phyloP scores from a whole-genome alignment of 2,113 vertebrate genomes.

The Trematocara unimaculatum region DNA sequence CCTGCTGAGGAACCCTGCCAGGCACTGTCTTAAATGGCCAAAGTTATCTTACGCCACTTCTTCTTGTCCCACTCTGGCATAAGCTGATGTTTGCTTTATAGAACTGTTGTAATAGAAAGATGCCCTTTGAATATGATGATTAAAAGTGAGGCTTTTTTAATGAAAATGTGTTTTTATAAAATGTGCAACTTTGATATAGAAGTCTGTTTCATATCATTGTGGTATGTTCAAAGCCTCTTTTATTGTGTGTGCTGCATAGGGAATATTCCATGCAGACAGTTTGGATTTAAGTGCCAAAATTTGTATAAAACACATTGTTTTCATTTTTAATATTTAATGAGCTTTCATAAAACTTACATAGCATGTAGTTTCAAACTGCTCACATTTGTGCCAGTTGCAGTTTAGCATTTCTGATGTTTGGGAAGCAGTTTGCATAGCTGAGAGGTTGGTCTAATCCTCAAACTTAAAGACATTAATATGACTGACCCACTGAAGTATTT shows the following conservation, averaged over 20 bases:
- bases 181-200: not conserved
- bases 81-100: not conserved
- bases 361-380: not conserved
- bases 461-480: not conserved
- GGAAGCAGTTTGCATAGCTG: not conserved
- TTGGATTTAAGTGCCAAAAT: not conserved
- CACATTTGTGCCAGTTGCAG: not conserved
- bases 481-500: not conserved
- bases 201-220: not conserved
- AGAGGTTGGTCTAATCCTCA: not conserved
- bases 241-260: not conserved
- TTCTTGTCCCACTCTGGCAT: not conserved
- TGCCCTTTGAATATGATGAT: not conserved
- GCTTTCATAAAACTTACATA: slow-evolving; percentile 14
- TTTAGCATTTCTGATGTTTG: not conserved
- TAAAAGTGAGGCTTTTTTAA: not conserved
- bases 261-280: not conserved
- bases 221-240: not conserved
- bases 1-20: not conserved
- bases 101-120: not conserved
- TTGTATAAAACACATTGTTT: not conserved
- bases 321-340: slow-evolving; percentile 15
- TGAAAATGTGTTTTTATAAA: not conserved
- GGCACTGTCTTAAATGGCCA: not conserved
- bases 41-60: not conserved